Evolutionary conservation across 2,113 vertebrate species (phyloP).

Genomic region (Sebastes fasciatus): DNA sequence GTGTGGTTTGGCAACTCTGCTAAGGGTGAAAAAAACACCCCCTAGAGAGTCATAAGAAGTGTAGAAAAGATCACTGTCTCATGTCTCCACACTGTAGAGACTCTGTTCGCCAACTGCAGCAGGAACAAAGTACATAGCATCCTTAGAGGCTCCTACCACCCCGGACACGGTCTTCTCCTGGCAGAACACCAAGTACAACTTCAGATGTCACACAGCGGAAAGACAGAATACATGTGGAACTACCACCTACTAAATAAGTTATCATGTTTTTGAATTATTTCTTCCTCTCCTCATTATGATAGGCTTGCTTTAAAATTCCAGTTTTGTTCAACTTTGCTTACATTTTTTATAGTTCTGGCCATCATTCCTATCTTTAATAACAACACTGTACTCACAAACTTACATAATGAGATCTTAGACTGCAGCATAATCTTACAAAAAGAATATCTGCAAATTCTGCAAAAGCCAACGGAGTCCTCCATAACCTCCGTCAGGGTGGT

Average conservation of each 20-base stretch:
- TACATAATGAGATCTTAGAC: too few relatives aligned
- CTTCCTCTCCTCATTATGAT: background rate
- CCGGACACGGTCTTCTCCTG: background rate
- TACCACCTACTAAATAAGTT: background rate
- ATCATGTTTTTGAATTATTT: background rate
- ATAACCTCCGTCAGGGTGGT: too few relatives aligned
- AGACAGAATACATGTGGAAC: background rate
- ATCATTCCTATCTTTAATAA: too few relatives aligned
- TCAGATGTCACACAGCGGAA: background rate
- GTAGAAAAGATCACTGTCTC: background rate
- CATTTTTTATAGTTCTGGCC: background rate
- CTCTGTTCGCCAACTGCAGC: background rate
- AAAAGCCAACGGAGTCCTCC: too few relatives aligned
- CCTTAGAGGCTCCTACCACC: background rate
- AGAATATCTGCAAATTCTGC: too few relatives aligned
- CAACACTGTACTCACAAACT: too few relatives aligned
- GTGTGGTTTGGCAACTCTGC: background rate
- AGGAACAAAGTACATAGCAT: background rate
- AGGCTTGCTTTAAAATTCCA: background rate
- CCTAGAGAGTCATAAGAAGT: background rate
- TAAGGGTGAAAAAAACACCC: background rate
- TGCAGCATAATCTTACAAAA: too few relatives aligned
- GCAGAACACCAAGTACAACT: conserved; percentile 13
- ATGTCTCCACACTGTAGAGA: background rate
- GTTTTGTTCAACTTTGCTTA: background rate